A percentile compares a stretch with the other conserved stretches of the same genome.
These are phyloP conservation scores for Catharus fuscescens DNA, from an alignment of 2,113 vertebrate genomes.

Conservation along the genomic window DNA sequence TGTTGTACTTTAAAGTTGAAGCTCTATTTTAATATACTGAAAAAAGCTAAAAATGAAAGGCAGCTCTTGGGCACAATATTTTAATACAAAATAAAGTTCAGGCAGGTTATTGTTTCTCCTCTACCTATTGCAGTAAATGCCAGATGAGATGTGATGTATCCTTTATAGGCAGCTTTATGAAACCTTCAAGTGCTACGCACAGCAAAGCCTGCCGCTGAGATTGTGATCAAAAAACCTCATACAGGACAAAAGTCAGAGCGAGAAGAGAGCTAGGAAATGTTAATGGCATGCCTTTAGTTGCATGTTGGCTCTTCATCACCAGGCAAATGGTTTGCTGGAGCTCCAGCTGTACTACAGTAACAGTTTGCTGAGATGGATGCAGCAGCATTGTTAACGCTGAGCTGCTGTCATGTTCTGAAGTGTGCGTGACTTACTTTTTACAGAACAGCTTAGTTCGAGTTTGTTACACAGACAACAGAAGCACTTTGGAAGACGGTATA, in stretches of 20 bases:
- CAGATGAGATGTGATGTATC: neutral
- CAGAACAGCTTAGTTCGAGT: neutral
- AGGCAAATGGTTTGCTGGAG: neutral
- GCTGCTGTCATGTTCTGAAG: conserved; percentile 13
- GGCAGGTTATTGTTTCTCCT: neutral
- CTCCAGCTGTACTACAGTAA: neutral
- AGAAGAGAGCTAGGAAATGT: neutral
- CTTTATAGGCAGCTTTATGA: neutral
- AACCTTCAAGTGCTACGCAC: neutral
- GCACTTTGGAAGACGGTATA: neutral
- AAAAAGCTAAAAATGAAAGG: neutral
- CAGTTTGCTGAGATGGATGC: conserved; percentile 22
- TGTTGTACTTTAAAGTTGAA: neutral
- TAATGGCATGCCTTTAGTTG: neutral
- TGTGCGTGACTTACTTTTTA: conserved; percentile 2
- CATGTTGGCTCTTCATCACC: conserved; percentile 1
- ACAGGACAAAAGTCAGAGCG: neutral
- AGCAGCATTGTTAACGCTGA: neutral
- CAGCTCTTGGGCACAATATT: neutral
- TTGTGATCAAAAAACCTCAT: neutral
- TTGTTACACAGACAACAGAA: conserved; percentile 24
- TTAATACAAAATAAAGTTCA: neutral
- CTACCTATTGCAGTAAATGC: neutral
- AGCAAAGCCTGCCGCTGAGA: neutral
- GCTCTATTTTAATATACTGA: neutral